phyloP scores from a whole-genome alignment of 2,113 vertebrate genomes.

The Platichthys stellatus region DNA sequence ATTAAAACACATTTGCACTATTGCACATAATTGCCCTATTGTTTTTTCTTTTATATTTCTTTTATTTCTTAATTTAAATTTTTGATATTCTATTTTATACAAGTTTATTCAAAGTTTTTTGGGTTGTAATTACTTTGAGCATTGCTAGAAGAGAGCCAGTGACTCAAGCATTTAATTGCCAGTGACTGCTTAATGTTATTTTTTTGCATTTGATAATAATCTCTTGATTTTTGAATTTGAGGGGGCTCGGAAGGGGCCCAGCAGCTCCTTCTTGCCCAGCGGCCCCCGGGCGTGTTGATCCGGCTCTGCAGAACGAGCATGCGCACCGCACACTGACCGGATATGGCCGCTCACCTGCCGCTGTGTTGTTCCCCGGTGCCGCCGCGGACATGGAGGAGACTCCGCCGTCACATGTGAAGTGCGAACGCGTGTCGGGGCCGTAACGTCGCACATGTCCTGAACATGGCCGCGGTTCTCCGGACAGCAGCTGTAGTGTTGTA shows the following conservation, averaged over 20 bases:
- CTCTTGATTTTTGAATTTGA: neutral
- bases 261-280: neutral
- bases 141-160: too few species aligned
- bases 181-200: too few species aligned
- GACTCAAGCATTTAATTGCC: too few species aligned
- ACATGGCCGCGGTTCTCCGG: constrained; percentile 35
- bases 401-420: too few species aligned
- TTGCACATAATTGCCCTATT: too few species aligned
- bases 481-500: constrained; percentile 11
- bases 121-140: too few species aligned
- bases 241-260: neutral
- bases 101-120: too few species aligned
- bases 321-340: neutral
- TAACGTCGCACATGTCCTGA: constrained; percentile 25
- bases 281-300: neutral
- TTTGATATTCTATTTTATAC: too few species aligned
- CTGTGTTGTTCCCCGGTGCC: neutral
- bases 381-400: neutral
- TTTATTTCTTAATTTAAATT: too few species aligned
- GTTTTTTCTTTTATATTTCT: too few species aligned
- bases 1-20: neutral
- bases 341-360: neutral
- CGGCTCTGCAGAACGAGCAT: neutral
- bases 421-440: neutral
- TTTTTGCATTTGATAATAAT: too few species aligned